Evolutionary conservation across 2,888 invertebrate species (phyloP), one percentile per base, ranked within the genome.

Genomic region (Rhagophthalmus giganteus): DNA sequence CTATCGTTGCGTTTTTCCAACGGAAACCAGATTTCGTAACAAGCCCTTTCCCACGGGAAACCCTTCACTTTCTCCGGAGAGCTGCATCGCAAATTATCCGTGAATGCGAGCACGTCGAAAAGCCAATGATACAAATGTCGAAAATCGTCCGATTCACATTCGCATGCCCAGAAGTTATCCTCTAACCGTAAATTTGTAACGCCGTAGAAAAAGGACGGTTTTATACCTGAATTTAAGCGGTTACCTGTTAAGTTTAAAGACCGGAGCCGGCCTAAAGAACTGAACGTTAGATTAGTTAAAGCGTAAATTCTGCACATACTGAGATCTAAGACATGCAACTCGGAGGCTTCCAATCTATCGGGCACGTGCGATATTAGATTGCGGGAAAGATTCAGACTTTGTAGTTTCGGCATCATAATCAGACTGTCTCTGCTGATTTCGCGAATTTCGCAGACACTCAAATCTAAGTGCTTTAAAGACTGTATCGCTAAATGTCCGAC

Each of bases 151-250:
- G 81, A 81, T n/a, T 70, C 60, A 63, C 90, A 90, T 55, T 87
- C 84, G 67, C 90, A 90, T 51, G 84, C 78, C 89, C 89, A 90
- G 58, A 86, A 85, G 70, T 90, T 90, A 63, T 88, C 87, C 9
- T 79, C 78, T 32, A 89, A 67, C 65, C 81, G 78, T n/a, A 89
- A 69, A 41, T 76, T 76, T 51, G 78, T 80, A 6, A 76, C 74
- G 69, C 85, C 86, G 0, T 78, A 76, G 63, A 89, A 88, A 64
- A 79, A 81, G 1, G 76, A 74, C 4, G 77, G 76, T 25, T 75
- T 77, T 72, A 87, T 81, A 25, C 82, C 79, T 37, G 79, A 80
- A 0, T 84, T 86, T 58, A 89, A 78, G 48, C 86, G 79, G 67
- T 90, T 89, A 24, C 86, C 87, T 51, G 83, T 79, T n/a, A 89